A percentile compares a stretch with the other conserved stretches of the same genome.
Conservation (phyloP, 2,888 invertebrate species). For the Lamellibrachia satsuma region DNA sequence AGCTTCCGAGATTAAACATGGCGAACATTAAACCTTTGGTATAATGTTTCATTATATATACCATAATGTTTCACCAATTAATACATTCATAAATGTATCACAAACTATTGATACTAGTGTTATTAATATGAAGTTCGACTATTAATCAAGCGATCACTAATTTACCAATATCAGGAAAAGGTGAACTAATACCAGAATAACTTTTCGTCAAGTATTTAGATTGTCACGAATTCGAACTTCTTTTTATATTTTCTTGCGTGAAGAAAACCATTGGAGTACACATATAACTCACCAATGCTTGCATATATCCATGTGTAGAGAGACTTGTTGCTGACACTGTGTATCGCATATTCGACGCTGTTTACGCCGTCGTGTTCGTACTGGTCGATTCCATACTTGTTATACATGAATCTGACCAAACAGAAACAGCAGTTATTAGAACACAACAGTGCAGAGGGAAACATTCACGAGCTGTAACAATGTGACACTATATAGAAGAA, state of each 20-base stretch:
- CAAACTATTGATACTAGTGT: neutral
- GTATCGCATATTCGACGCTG: slow-evolving; percentile 10
- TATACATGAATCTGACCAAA: slow-evolving; percentile 14
- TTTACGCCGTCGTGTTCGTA: slow-evolving; percentile 21
- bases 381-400: neutral
- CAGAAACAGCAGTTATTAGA: neutral
- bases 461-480: too few species aligned
- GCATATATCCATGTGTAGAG: slow-evolving; percentile 24
- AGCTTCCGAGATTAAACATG: neutral
- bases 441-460: neutral
- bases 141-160: too few species aligned
- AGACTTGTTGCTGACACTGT: slow-evolving; percentile 18
- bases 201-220: too few species aligned
- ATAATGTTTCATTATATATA: neutral
- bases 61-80: neutral
- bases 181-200: too few species aligned
- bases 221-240: neutral
- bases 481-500: too few species aligned
- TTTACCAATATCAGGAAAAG: too few species aligned
- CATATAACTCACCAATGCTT: slow-evolving; percentile 18
- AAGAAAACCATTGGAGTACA: neutral
- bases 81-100: neutral
- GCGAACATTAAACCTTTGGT: neutral
- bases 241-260: neutral
- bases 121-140: too few species aligned